These are phyloP conservation scores for Saccostrea cuccullata DNA, from an alignment of 1,140 invertebrate species.

Conservation along the genomic window DNA sequence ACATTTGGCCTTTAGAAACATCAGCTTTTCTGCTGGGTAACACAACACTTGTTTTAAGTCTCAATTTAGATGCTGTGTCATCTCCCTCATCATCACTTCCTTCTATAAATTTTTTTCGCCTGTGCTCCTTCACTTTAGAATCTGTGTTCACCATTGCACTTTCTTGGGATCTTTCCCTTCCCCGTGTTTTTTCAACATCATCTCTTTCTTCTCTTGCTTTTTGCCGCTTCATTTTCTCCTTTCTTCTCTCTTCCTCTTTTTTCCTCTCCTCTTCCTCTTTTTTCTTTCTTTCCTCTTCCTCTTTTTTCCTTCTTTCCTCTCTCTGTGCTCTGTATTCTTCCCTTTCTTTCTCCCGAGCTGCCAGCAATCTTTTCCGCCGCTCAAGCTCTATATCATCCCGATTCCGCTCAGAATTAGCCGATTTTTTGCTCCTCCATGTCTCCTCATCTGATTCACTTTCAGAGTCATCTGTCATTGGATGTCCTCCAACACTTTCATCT, in stretches of 20 bases:
- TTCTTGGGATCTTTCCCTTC: neutral
- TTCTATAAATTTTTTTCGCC: conserved; percentile 48
- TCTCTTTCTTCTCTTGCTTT: neutral
- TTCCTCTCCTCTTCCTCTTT: conserved; percentile 28
- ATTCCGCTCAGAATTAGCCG: conserved; percentile 48
- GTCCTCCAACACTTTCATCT: conserved; percentile 39
- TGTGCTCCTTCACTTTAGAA: conserved; percentile 48
- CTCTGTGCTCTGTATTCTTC: conserved; percentile 41
- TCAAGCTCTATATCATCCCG: conserved; percentile 55
- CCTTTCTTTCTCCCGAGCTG: conserved; percentile 41
- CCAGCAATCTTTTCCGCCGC: conserved; percentile 47
- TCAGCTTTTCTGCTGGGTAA: conserved; percentile 1
- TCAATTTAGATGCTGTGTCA: neutral
- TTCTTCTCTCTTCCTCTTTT: neutral
- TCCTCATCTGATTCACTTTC: conserved; percentile 57
- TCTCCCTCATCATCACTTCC: conserved; percentile 44
- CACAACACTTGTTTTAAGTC: conserved; percentile 38
- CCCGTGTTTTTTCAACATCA: neutral
- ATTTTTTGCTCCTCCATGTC: conserved; percentile 58
- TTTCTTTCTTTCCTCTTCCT: conserved; percentile 15
- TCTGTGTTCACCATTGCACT: conserved; percentile 21
- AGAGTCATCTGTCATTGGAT: conserved; percentile 44
- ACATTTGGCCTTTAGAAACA: neutral
- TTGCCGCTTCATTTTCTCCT: neutral
- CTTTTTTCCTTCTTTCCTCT: conserved; percentile 39